Percentiles rank a stretch among this genome's conserved stretches.
Evolutionary conservation across 2,797 vertebrate genomes (phyloP).

Genomic region (Cryptoblepharus egeriae): DNA sequence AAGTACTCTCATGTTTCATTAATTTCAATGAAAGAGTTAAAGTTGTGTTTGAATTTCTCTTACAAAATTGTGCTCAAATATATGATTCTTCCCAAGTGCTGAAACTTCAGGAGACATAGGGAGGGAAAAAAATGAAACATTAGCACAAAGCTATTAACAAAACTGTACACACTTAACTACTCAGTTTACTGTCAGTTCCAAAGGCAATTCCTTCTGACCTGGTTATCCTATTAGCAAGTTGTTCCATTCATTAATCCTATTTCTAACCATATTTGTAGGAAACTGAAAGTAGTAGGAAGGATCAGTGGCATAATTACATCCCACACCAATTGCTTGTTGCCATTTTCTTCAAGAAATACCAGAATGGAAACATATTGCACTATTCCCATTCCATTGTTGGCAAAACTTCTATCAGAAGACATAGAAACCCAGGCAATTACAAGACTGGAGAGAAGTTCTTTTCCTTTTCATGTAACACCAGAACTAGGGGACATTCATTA

Average conservation of each 20-base stretch:
- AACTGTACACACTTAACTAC: not conserved
- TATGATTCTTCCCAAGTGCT: not conserved
- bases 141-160: not conserved
- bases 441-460: too few species aligned
- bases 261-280: not conserved
- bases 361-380: too few species aligned
- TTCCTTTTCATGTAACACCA: too few species aligned
- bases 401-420: not conserved
- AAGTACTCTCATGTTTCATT: not conserved
- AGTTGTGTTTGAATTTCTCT: not conserved
- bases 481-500: too few species aligned
- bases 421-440: not conserved
- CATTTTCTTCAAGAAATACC: not conserved
- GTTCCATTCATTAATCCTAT: not conserved
- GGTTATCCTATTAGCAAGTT: not conserved
- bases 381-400: not conserved
- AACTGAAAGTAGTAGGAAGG: not conserved
- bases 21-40: not conserved
- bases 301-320: not conserved
- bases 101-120: not conserved
- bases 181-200: not conserved
- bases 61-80: not conserved
- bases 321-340: too few species aligned
- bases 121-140: not conserved
- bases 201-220: not conserved